phyloP scores from a whole-genome alignment of 2,113 vertebrate genomes.

The Amphiprion percula region DNA sequence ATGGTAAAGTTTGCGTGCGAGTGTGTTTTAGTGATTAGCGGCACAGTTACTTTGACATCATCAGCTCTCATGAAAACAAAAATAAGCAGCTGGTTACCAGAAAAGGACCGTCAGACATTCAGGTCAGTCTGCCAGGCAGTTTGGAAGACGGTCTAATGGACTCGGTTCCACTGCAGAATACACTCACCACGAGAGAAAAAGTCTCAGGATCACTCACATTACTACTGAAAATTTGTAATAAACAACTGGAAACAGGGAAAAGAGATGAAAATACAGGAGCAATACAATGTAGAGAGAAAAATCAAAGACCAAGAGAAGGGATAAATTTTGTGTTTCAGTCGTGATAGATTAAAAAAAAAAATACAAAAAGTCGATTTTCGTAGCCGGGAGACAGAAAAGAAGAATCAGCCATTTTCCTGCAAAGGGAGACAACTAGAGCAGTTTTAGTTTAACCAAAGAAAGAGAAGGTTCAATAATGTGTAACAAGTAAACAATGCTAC shows the following conservation, averaged over 20 bases:
- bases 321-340: constrained; percentile 37
- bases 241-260: constrained; percentile 1
- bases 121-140: constrained; percentile 5
- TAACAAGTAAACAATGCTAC: not conserved
- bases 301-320: constrained; percentile 80
- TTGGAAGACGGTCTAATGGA: not conserved
- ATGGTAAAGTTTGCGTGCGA: not conserved
- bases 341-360: constrained; percentile 12
- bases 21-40: not conserved
- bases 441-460: not conserved
- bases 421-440: not conserved
- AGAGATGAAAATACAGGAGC: not conserved
- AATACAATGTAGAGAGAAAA: constrained; percentile 22
- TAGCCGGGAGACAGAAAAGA: not conserved
- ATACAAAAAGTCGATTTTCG: constrained; percentile 3
- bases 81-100: constrained; percentile 4
- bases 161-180: constrained; percentile 10
- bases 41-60: not conserved
- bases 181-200: not conserved
- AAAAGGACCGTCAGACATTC: not conserved
- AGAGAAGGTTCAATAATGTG: not conserved
- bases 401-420: not conserved
- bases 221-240: constrained; percentile 10
- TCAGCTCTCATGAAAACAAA: not conserved
- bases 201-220: constrained; percentile 3